Evolutionary conservation across 1,140 invertebrate species (phyloP), one percentile per base, ranked within the genome.

Genomic region (Tetragonula clypearis): DNA sequence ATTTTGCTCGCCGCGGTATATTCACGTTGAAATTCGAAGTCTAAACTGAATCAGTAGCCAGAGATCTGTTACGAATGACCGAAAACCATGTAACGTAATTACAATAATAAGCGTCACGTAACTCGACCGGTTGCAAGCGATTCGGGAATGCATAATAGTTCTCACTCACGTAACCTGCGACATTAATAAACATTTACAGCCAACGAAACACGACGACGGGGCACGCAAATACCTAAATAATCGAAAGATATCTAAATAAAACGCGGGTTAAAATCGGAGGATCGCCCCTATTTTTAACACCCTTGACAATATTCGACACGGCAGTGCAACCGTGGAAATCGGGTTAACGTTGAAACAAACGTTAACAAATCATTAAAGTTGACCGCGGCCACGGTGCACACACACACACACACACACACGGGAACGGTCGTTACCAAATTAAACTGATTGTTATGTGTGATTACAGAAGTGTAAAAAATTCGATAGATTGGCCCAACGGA

Each of bases 391-490:
- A 4, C 35, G 35, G 60, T 30, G 15, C n/a, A 3, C 71, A 11
- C 41, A 49, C 41, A 49, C 8, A 49, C 41, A 41, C 6, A 41
- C 41, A 6, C 41, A 41, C 6, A 49, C 41, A 49, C 41, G 41
- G 41, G 6, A 49, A 49, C 62, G 19, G 17, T 75, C 69, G 84
- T 74, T 85, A 80, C 60, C 84, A n/a, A 81, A 74, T 85, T 74
- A 81, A 85, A 81, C 62, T 53, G 60, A 81, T 80, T 49, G 83
- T 68, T 81, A 74, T 30, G 58, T 41, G 78, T 74, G 69, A 81
- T 75, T 66, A 85, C 55, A 49, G 60, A 2, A 58, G 5, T 68
- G 68, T 84, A 79, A 84, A 79, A 74, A 89, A 83, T 86, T 77
- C 87, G 72, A 89, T 86, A 41, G 66, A 86, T 85, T 72, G 66